Evolutionary conservation across 2,797 vertebrate species (phyloP).

Genomic region (Rhabdomys pumilio): DNA sequence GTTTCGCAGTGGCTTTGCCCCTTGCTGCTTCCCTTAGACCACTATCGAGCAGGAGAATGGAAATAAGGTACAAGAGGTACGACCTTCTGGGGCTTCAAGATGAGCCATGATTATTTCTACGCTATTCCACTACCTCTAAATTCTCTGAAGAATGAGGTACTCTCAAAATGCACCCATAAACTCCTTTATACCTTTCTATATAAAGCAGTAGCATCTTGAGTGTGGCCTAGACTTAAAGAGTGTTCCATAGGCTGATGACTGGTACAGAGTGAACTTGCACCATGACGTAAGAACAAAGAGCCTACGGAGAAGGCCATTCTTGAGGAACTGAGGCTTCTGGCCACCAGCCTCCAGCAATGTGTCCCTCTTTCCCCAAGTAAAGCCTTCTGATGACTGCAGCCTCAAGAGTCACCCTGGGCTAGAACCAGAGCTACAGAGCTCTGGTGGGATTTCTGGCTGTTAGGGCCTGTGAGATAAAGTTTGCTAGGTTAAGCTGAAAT

Average conservation of each 20-base stretch:
- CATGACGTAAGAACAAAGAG: not conserved
- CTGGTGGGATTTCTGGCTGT: not conserved
- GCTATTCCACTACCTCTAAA: not conserved
- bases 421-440: not conserved
- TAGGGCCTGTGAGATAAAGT: not conserved
- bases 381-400: not conserved
- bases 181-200: not conserved
- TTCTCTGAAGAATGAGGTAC: not conserved
- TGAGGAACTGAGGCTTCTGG: not conserved
- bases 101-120: not conserved
- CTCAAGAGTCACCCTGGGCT: not conserved
- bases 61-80: not conserved
- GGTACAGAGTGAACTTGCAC: not conserved
- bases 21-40: too few species aligned
- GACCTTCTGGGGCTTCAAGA: not conserved
- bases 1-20: not conserved
- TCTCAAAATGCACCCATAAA: not conserved
- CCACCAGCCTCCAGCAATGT: not conserved
- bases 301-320: not conserved
- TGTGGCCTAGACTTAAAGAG: not conserved
- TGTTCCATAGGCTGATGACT: not conserved
- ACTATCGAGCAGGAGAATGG: not conserved
- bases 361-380: not conserved
- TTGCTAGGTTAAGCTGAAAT: not conserved
- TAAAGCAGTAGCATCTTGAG: not conserved